Evolutionary conservation across 2,113 vertebrate genomes (phyloP).

Genomic region (Misgurnus anguillicaudatus): DNA sequence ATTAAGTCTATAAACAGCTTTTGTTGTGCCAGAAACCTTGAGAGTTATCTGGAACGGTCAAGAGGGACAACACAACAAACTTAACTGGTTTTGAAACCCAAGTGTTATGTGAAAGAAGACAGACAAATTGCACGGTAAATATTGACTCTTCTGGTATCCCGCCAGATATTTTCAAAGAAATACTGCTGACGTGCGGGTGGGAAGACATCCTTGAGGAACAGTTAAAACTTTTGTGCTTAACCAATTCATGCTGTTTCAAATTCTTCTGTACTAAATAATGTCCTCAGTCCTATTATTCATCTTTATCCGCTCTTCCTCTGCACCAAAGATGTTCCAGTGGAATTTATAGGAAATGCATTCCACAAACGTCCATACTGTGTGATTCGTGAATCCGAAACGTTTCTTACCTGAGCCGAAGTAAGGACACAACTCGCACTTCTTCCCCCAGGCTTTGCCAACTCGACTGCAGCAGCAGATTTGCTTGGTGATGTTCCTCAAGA

Average conservation of each 20-base stretch:
- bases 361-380: neutral
- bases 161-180: constrained; percentile 20
- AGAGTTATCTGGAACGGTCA: constrained; percentile 7
- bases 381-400: neutral
- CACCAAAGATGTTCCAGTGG: neutral
- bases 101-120: neutral
- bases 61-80: neutral
- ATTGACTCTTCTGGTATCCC: neutral
- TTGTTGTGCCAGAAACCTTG: neutral
- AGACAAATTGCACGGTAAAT: constrained; percentile 16
- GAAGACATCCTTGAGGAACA: constrained; percentile 17
- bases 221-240: constrained; percentile 6
- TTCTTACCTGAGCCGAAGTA: constrained; percentile 83
- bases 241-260: constrained; percentile 26
- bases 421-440: constrained; percentile 84
- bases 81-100: neutral
- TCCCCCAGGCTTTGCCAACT: constrained; percentile 95
- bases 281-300: neutral
- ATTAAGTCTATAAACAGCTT: neutral
- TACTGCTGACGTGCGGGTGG: constrained; percentile 24
- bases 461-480: constrained; percentile 99
- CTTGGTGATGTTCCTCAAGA: constrained; percentile 90
- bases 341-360: neutral
- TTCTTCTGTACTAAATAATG: constrained; percentile 21
- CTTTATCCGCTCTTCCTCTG: neutral